These are phyloP conservation scores for Artemia sp. DNA, from an alignment of 2,888 invertebrate genomes.

Conservation along the genomic window DNA sequence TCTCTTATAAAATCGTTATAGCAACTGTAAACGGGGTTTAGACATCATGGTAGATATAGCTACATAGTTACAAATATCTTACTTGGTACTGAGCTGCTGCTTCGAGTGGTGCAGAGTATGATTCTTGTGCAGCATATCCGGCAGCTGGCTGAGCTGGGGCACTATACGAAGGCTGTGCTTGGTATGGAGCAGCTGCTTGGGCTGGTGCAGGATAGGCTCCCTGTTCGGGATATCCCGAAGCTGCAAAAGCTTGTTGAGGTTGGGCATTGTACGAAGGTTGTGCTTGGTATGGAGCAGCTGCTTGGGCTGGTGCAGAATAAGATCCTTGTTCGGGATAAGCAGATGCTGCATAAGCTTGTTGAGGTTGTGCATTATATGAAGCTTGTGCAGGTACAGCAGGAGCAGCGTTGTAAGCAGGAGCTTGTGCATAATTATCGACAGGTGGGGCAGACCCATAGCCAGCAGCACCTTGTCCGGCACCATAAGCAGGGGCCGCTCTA, in stretches of 20 bases:
- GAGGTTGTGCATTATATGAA: not conserved
- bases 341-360: not conserved
- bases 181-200: not conserved
- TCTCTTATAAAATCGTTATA: no score
- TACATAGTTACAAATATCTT: no score
- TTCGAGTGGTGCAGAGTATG: not conserved
- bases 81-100: not conserved
- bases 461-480: no score
- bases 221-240: not conserved
- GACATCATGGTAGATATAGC: no score
- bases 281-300: not conserved
- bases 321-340: not conserved
- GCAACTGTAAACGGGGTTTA: no score
- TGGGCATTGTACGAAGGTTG: not conserved
- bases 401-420: not conserved
- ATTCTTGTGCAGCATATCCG: not conserved
- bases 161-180: not conserved
- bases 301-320: conserved; percentile 1
- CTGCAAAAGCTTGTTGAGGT: not conserved
- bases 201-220: not conserved
- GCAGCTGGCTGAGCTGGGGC: not conserved
- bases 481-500: conserved; percentile 13
- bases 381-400: conserved; percentile 5
- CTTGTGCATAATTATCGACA: not conserved
- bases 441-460: conserved; percentile 1